These are phyloP conservation scores for Ophraella communa DNA, from an alignment of 2,888 invertebrate species.

Conservation along the genomic window DNA sequence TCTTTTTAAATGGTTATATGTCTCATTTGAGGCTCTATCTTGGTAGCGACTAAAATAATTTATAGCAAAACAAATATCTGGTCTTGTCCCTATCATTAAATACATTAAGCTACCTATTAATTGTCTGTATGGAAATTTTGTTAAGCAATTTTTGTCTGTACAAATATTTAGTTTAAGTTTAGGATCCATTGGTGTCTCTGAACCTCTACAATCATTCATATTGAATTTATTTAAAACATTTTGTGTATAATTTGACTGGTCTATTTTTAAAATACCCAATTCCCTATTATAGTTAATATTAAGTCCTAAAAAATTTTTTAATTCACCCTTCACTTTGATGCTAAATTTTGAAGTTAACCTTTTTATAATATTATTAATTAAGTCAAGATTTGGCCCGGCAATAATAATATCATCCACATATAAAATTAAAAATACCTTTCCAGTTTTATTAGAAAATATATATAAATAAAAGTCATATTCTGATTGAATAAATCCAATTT, in stretches of 20 bases:
- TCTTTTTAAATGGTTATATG: neutral
- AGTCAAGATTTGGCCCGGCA: neutral
- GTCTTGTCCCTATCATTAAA: too few relatives aligned
- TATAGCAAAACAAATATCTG: too few relatives aligned
- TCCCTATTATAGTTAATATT: constrained; percentile 27
- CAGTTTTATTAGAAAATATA: too few relatives aligned
- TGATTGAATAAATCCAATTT: too few relatives aligned
- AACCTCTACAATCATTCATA: constrained; percentile 15
- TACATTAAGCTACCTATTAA: too few relatives aligned
- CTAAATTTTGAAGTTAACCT: constrained; percentile 24
- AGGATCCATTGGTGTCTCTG: neutral
- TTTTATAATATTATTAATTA: constrained; percentile 2
- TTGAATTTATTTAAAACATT: constrained; percentile 27
- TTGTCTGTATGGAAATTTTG: too few relatives aligned
- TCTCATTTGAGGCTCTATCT: neutral
- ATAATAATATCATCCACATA: neutral
- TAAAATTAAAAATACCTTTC: constrained; percentile 17
- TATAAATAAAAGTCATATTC: too few relatives aligned
- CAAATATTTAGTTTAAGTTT: neutral
- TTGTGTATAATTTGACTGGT: constrained; percentile 22
- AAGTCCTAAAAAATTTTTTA: constrained; percentile 31
- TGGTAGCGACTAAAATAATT: neutral
- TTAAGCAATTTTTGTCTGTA: neutral
- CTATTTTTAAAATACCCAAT: constrained; percentile 18
- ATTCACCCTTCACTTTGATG: constrained; percentile 25